Evolutionary conservation across 1,140 invertebrate genomes (phyloP).

Genomic region (Campoletis sonorensis): DNA sequence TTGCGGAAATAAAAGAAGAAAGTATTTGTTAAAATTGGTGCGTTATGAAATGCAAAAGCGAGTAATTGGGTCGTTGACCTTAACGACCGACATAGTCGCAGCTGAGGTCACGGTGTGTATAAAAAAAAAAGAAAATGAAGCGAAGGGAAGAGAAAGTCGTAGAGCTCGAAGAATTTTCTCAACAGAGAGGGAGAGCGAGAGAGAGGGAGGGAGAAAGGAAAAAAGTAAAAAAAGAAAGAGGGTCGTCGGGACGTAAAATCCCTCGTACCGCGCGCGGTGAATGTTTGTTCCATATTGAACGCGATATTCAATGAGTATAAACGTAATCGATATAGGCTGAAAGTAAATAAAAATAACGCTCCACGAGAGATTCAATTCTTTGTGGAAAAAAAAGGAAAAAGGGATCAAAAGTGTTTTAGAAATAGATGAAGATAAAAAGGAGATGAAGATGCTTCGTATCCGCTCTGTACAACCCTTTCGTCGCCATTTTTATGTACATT

Average conservation of each 20-base stretch:
- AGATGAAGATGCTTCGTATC: slow-evolving; percentile 53
- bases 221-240: neutral
- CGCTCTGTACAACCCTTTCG: slow-evolving; percentile 61
- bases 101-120: too few species aligned
- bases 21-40: too few species aligned
- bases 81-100: too few species aligned
- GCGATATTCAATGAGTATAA: slow-evolving; percentile 2
- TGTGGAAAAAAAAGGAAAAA: neutral
- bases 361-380: neutral
- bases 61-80: too few species aligned
- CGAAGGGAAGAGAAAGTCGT: slow-evolving; percentile 10
- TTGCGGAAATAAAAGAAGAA: too few species aligned
- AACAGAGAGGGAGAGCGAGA: neutral
- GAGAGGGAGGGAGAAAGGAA: too few species aligned
- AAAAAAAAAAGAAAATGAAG: neutral
- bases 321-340: neutral
- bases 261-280: neutral
- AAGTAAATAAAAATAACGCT: neutral
- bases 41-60: too few species aligned
- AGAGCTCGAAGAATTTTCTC: slow-evolving; percentile 18
- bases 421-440: slow-evolving; percentile 31
- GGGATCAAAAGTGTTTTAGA: slow-evolving; percentile 31
- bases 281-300: neutral
- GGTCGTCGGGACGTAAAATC: neutral
- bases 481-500: neutral